Percentiles rank a stretch among this genome's conserved stretches.
phyloP scores from a whole-genome alignment of 92 coral and sea anemone species.

The Porites lobata region DNA sequence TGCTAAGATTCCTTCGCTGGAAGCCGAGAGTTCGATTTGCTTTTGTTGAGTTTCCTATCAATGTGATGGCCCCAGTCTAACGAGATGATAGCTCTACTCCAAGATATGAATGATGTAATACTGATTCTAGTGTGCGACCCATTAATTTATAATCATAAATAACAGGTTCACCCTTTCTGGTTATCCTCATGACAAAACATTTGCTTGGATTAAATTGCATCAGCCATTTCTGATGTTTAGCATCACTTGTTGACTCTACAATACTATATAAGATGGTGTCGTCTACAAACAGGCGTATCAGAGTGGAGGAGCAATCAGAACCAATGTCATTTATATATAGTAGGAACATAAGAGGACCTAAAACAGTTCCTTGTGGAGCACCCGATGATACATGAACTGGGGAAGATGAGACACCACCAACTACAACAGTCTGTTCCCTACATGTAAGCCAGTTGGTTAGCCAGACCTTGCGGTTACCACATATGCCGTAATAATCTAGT shows the following conservation, averaged over 20 bases:
- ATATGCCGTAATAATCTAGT: constrained; percentile 18
- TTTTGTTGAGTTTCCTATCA: constrained; percentile 23
- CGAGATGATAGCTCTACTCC: constrained; percentile 29
- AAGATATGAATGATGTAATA: constrained; percentile 41
- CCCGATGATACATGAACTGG: constrained; percentile 33
- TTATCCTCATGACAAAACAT: constrained; percentile 5
- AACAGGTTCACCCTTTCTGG: constrained; percentile 47
- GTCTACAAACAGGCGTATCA: constrained; percentile 16
- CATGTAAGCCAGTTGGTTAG: constrained; percentile 34
- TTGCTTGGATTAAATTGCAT: constrained; percentile 57
- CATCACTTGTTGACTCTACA: constrained; percentile 33
- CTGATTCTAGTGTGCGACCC: constrained; percentile 41
- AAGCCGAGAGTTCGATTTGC: constrained; percentile 6
- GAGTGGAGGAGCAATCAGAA: not conserved
- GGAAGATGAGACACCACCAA: constrained; percentile 48
- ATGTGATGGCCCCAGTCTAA: constrained; percentile 20
- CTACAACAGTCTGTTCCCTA: constrained; percentile 53
- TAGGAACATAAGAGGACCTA: too few relatives aligned
- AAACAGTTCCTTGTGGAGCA: constrained; percentile 18
- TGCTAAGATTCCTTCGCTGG: constrained; percentile 23
- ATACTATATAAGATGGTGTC: constrained; percentile 28
- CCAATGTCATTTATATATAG: constrained; percentile 35
- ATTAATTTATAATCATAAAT: constrained; percentile 31
- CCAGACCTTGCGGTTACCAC: constrained; percentile 17
- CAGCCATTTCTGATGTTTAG: constrained; percentile 49